A percentile compares a stretch with the other conserved stretches of the same genome.
Evolutionary conservation across 2,888 invertebrate genomes (phyloP).

Genomic region (Synergus japonicus): DNA sequence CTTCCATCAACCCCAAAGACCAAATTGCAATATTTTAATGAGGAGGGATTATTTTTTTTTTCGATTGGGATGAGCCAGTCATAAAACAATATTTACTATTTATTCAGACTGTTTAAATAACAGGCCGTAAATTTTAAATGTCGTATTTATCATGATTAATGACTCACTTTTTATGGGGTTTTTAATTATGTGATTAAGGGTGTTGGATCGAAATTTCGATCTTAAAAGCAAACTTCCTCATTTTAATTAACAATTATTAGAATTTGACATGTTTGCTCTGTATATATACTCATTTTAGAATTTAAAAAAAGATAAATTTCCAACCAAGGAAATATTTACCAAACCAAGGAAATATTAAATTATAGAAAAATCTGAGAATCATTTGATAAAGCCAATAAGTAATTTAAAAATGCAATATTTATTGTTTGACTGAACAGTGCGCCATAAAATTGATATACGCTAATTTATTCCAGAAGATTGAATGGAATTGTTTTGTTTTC

Average conservation of each 20-base stretch:
- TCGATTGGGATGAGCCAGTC: neutral
- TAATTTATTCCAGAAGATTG: neutral
- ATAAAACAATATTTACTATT: neutral
- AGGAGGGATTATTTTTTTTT: neutral
- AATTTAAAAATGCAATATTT: neutral
- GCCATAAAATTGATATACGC: neutral
- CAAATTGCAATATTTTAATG: neutral
- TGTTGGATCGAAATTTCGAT: no score
- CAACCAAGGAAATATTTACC: no score
- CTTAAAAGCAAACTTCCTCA: no score
- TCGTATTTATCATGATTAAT: neutral
- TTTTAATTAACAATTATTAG: no score
- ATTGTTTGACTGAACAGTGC: neutral
- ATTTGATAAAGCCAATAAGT: neutral
- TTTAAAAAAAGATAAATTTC: no score
- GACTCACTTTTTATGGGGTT: neutral
- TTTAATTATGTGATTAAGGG: neutral
- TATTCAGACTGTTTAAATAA: neutral
- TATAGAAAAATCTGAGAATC: no score
- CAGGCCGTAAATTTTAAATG: neutral
- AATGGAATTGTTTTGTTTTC: neutral
- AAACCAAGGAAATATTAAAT: no score
- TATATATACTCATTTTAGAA: no score
- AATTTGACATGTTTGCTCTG: no score
- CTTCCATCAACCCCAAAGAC: slow-evolving; percentile 21